Evolutionary conservation across 2,797 vertebrate species (phyloP).

Genomic region (Pangasius krempfi): DNA sequence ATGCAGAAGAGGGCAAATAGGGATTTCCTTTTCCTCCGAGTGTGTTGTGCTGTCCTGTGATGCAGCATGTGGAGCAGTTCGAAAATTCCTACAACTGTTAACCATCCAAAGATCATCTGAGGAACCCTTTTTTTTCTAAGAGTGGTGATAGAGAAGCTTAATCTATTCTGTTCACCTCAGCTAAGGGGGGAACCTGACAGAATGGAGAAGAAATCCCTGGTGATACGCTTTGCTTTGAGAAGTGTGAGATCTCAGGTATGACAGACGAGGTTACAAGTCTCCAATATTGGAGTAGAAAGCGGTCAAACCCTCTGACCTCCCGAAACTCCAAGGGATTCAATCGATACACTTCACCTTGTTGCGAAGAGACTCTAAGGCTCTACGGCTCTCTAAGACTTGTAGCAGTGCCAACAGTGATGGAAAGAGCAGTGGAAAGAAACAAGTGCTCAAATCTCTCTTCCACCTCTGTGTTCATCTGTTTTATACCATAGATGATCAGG

Average conservation of each 20-base stretch:
- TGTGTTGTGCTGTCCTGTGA: background rate
- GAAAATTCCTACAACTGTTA: background rate
- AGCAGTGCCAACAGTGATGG: slow-evolving; percentile 24
- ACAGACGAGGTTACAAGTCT: slow-evolving; percentile 18
- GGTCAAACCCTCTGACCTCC: slow-evolving; percentile 33
- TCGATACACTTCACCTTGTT: slow-evolving; percentile 11
- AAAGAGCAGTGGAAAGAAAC: slow-evolving; percentile 19
- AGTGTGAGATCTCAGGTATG: background rate
- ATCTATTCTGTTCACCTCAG: slow-evolving; percentile 17
- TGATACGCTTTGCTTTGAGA: slow-evolving; percentile 33
- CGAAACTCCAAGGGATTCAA: slow-evolving; percentile 9
- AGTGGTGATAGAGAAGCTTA: background rate
- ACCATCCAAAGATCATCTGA: background rate
- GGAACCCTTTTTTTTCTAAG: background rate
- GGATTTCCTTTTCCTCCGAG: background rate
- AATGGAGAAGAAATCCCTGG: slow-evolving; percentile 8
- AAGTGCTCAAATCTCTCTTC: background rate
- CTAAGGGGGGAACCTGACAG: background rate
- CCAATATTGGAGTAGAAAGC: slow-evolving; percentile 6
- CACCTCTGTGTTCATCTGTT: background rate
- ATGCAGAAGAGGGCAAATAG: background rate
- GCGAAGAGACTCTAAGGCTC: background rate
- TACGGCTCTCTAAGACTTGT: background rate
- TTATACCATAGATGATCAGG: background rate
- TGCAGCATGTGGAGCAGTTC: background rate